Base-by-base conservation (phyloP, 2,113 vertebrate species). In the Gopherus evgoodei region DNA sequence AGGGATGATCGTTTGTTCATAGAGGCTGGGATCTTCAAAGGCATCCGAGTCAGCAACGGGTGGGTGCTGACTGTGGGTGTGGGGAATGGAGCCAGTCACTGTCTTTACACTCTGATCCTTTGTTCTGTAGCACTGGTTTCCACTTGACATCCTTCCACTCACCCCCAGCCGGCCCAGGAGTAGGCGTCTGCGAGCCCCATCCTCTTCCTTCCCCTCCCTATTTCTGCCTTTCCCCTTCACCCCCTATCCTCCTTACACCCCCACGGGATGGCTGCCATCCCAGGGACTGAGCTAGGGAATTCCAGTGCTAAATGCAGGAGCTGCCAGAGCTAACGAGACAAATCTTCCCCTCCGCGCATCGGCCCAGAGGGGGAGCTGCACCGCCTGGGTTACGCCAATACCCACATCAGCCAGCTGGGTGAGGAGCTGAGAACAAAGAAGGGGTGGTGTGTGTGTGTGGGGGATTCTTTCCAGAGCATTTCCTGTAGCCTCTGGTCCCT, bases 371-470 rank as follows among this genome's bases (percentile, higher is more conserved):
- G 56, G 57, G 11, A 62, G 13, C 17, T 38, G n/a, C 22, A 38
- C 38, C 5, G 21, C 19, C 5, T 22, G 8, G 27, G 6, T 76
- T 25, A 31, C 47, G 21, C 59, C 85, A 47, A 29, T 17, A 17
- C 47, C 82, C 11, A 11, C 9, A 8, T n/a, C 11, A 0, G 2
- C 31, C 86, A 44, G 75, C 24, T 27, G 42, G 7, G 75, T 7
- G 42, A 42, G 75, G 24, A 27, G 24, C 38, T 44, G 24, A 16
- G 42, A 27, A 47, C 75, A 69, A 65, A 0, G 1, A 49, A 14
- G 11, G 47, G 0, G 1, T 27, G 11, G 35, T 8, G 29, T 8
- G 1, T 19, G 38, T 4, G 7, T n/a, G 31, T n/a, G 31, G 53
- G 53, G 0, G 1, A 52, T 6, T 35, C 38, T 42, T 44, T 76